These are phyloP conservation scores for Phorcus lineatus DNA, from an alignment of 2,888 invertebrate species.

Conservation along the genomic window DNA sequence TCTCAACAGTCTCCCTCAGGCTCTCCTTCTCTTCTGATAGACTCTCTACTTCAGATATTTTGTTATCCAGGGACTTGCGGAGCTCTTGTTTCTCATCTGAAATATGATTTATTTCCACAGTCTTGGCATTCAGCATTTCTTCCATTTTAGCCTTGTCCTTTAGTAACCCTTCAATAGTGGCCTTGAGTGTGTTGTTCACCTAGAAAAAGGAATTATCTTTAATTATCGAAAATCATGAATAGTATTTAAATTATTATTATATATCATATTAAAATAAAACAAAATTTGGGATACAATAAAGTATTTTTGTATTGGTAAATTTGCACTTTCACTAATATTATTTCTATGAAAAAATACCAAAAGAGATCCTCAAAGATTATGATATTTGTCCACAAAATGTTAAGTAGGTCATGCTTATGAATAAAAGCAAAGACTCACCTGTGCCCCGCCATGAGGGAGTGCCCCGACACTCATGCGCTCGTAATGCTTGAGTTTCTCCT, in stretches of 20 bases:
- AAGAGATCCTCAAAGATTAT: no score
- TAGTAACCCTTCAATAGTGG: slow-evolving; percentile 11
- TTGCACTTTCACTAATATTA: no score
- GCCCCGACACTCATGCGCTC: slow-evolving; percentile 13
- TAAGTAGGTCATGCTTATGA: no score
- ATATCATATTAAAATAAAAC: no score
- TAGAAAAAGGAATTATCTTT: background rate
- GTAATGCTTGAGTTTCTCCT: slow-evolving; percentile 2
- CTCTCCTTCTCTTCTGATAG: slow-evolving; percentile 22
- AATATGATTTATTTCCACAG: slow-evolving; percentile 25
- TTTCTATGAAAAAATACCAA: no score
- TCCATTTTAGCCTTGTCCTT: slow-evolving; percentile 27
- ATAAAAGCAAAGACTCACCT: no score
- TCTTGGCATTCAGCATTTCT: slow-evolving; percentile 24
- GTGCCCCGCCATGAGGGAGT: background rate
- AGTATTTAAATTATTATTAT: no score
- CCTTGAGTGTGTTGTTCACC: slow-evolving; percentile 21
- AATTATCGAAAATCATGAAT: no score
- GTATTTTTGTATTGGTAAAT: no score
- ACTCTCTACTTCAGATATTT: slow-evolving; percentile 15
- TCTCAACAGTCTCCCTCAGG: background rate
- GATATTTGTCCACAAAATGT: no score
- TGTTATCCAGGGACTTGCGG: slow-evolving; percentile 25
- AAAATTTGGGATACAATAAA: no score
- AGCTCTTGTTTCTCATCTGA: slow-evolving; percentile 26